phyloP scores from a whole-genome alignment of 2,113 vertebrate species.

The Neolamprologus hecqui region DNA sequence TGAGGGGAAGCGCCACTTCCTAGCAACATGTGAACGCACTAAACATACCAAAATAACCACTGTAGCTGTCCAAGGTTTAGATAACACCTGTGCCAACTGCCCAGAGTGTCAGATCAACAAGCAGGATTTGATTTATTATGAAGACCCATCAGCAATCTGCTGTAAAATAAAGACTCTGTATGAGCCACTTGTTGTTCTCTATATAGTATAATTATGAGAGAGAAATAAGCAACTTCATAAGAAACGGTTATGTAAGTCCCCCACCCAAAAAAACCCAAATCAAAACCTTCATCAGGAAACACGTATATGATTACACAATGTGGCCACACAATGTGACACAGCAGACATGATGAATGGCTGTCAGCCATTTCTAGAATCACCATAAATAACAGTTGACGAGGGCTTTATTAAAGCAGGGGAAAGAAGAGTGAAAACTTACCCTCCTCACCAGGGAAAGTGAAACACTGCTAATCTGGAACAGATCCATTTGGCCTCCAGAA shows the following conservation, averaged over 20 bases:
- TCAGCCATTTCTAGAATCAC: neutral
- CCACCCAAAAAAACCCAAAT: neutral
- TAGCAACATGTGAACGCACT: constrained; percentile 44
- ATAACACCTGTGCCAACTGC: constrained; percentile 40
- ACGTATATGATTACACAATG: neutral
- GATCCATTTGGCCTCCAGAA: constrained; percentile 35
- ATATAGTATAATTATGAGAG: neutral
- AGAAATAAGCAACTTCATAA: neutral
- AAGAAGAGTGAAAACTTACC: constrained; percentile 19
- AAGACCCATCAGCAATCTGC: neutral
- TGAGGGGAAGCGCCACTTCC: constrained; percentile 33
- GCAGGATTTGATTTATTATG: neutral
- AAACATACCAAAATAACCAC: constrained; percentile 65
- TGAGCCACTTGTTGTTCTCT: neutral
- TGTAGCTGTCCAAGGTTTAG: constrained; percentile 14
- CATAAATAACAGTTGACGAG: constrained; percentile 16
- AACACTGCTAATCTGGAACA: constrained; percentile 44
- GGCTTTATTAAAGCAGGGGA: neutral
- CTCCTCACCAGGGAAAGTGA: constrained; percentile 13
- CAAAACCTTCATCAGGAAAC: neutral
- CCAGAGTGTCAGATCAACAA: neutral
- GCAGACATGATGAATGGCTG: neutral
- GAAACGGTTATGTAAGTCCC: neutral
- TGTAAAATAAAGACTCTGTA: neutral
- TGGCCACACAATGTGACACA: neutral